phyloP scores from a whole-genome alignment of 2,113 vertebrate species.

The Malurus melanocephalus region DNA sequence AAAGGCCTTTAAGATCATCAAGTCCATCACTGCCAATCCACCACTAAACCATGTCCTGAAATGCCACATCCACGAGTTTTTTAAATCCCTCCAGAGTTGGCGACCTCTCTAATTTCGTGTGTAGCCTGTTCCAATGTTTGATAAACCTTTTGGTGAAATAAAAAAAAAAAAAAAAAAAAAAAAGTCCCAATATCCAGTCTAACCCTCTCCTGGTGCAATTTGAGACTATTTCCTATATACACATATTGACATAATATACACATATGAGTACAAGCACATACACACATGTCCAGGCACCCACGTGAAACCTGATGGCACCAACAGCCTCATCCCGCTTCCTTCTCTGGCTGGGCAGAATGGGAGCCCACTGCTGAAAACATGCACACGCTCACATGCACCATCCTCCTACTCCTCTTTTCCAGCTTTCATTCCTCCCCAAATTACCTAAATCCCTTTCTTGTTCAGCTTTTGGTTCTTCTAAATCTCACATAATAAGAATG shows the following conservation, averaged over 20 bases:
- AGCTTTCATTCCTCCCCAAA: neutral
- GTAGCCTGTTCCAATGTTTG: neutral
- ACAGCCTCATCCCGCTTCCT: neutral
- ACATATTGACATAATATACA: neutral
- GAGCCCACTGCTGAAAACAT: neutral
- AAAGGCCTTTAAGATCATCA: neutral
- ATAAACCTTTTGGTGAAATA: neutral
- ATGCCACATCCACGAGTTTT: fast-evolving
- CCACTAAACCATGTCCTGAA: neutral
- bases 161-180: neutral
- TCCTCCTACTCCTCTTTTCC: neutral
- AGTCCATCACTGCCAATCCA: neutral
- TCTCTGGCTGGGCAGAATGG: neutral
- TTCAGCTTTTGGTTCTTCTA: neutral
- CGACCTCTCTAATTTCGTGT: too few species aligned
- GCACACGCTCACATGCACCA: too few species aligned
- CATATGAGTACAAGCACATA: neutral
- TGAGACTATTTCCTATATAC: neutral
- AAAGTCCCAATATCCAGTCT: too few species aligned
- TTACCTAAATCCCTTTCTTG: neutral
- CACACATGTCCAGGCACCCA: neutral
- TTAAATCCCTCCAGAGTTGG: neutral
- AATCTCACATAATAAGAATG: neutral
- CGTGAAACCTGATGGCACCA: neutral
- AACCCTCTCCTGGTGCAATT: neutral